Evolutionary conservation across 2,888 invertebrate genomes (phyloP).

Genomic region (Ochropleura plecta): DNA sequence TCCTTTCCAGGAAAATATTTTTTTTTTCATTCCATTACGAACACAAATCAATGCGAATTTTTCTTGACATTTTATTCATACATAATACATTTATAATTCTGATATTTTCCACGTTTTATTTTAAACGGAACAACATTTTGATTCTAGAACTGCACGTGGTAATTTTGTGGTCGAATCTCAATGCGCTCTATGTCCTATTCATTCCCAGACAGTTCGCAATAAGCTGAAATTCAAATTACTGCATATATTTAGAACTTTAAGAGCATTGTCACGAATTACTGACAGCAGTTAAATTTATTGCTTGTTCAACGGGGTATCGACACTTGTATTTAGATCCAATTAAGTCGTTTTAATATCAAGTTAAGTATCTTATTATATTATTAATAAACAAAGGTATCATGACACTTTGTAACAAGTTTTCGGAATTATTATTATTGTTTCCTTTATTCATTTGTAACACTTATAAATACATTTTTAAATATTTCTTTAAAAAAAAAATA

Average conservation of each 20-base stretch:
- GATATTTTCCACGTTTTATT: no score
- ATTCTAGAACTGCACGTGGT: constrained; percentile 1
- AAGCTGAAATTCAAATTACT: constrained; percentile 34
- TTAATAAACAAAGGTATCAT: neutral
- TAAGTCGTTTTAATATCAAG: constrained; percentile 49
- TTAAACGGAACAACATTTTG: neutral
- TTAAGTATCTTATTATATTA: neutral
- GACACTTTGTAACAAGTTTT: neutral
- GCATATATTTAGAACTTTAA: constrained; percentile 47
- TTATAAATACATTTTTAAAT: no score
- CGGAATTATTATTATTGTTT: constrained; percentile 18
- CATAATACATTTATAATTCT: neutral
- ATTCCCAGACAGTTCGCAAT: constrained; percentile 21
- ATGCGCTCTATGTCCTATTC: constrained; percentile 24
- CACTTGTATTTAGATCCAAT: constrained; percentile 47
- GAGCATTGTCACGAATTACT: constrained; percentile 41
- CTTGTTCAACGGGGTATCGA: constrained; percentile 43
- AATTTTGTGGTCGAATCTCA: neutral
- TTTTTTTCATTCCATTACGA: neutral
- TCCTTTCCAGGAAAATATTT: neutral
- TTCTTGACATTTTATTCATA: neutral
- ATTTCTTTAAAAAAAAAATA: no score
- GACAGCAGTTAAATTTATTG: constrained; percentile 45
- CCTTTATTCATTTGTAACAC: no score
- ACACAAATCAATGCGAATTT: neutral